phyloP scores from a whole-genome alignment of 2,888 invertebrate species.

The Cheilosia soror region DNA sequence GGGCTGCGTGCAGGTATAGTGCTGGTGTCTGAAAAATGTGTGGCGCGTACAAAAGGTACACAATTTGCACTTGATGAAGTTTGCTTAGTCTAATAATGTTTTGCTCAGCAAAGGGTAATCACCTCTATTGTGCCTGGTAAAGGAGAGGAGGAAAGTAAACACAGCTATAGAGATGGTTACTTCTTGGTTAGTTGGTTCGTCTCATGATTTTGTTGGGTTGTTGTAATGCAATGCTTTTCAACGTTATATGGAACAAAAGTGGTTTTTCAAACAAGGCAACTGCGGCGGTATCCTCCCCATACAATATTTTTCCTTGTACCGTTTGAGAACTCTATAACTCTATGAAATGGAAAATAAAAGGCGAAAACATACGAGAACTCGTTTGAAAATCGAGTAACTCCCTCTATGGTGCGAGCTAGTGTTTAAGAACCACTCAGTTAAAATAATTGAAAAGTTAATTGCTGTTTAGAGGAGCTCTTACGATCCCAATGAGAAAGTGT shows the following conservation, averaged over 20 bases:
- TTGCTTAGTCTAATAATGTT: conserved; percentile 53
- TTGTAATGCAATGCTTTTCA: background rate
- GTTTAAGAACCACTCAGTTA: no score
- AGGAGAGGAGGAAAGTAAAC: conserved; percentile 18
- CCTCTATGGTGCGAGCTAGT: no score
- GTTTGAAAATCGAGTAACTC: no score
- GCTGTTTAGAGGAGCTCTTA: background rate
- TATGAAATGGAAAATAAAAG: no score
- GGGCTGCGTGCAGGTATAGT: conserved; percentile 24
- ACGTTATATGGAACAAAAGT: no score
- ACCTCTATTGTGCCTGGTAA: conserved; percentile 35
- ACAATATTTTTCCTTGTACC: no score
- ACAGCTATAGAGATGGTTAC: conserved; percentile 1
- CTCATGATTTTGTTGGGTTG: conserved; percentile 3
- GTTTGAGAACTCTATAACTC: no score
- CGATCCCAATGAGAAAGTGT: background rate
- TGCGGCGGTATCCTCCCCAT: no score
- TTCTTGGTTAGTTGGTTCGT: conserved; percentile 8
- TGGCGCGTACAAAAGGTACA: conserved; percentile 46
- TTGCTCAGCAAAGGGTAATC: conserved; percentile 52
- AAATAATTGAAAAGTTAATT: no score
- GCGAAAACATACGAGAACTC: no score
- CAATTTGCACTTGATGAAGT: conserved; percentile 64
- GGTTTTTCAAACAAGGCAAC: no score
- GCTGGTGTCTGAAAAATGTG: conserved; percentile 31